Base-by-base conservation (phyloP, 2,888 invertebrate species). In the Scaptomyza parva region DNA sequence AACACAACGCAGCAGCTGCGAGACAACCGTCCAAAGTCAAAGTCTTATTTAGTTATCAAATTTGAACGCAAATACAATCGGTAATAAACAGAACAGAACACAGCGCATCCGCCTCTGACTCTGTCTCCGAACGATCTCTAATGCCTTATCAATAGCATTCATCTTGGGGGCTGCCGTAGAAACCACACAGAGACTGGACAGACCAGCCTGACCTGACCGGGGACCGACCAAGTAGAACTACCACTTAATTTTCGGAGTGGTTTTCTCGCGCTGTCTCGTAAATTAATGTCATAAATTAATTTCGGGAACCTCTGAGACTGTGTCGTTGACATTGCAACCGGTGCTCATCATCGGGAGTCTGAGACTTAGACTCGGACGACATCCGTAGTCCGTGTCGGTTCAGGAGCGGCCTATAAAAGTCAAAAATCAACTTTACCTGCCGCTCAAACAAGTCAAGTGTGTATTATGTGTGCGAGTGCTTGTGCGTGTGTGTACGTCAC, bases 211-310 rank as follows among this genome's bases (percentile, higher is more conserved):
- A 52, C 28, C 24, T 60, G 28, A 35, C 43, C 41, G 35, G 41
- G 26, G 33, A 52, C 20, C 22, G 54, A 40, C 61, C 41, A 52
- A 52, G 51, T 39, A 57, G 55, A 64, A 18, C 55, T 65, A 84
- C 81, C 71, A 78, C 78, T 81, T 77, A 78, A 83, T 86, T 83
- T 64, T 64, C 70, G 68, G 69, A 76, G 81, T 85, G 69, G 72
- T 72, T 72, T 83, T 83, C 77, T 71, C 70, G 75, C 76, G 75
- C 73, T 77, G 86, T 79, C 79, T 77, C 87, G 80, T 88, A 88
- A 88, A 89, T 88, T 72, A 88, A 87, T 83, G 86, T 88, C 88
- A 89, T 89, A 88, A 88, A 89, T 88, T 89, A 87, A 89, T 86
- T 88, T 86, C 52, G 70, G 76, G 67, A 65, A 68, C 50, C 60